Evolutionary conservation across 1,140 invertebrate species (phyloP).

Genomic region (Drosophila quadrilineata): DNA sequence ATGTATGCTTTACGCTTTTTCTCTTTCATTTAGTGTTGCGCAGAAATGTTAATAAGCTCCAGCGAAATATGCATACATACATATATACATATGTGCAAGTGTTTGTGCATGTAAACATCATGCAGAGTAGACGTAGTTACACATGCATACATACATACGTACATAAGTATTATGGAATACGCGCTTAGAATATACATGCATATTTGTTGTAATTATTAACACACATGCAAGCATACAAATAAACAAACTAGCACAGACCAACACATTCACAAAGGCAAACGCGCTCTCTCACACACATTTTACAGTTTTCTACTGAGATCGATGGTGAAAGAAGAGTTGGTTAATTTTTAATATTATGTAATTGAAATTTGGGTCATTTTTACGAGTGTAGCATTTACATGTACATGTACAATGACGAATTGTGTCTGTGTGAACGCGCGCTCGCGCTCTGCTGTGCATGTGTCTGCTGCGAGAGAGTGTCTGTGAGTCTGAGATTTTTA

Average conservation of each 20-base stretch:
- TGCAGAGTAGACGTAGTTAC: slow-evolving; percentile 12
- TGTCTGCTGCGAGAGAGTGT: no score
- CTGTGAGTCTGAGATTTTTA: slow-evolving; percentile 55
- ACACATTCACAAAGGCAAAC: no score
- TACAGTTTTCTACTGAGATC: slow-evolving; percentile 9
- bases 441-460: no score
- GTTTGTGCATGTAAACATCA: slow-evolving; percentile 10
- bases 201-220: no score
- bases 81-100: slow-evolving; percentile 8
- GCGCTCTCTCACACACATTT: slow-evolving; percentile 2
- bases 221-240: no score
- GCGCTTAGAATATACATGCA: no score
- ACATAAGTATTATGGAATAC: neutral
- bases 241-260: no score
- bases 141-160: neutral
- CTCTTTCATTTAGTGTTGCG: slow-evolving; percentile 54
- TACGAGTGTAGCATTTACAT: slow-evolving; percentile 75
- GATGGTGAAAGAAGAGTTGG: slow-evolving; percentile 36
- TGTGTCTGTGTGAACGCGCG: slow-evolving; percentile 14
- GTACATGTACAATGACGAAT: slow-evolving; percentile 55
- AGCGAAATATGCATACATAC: slow-evolving; percentile 20
- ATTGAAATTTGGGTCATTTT: slow-evolving; percentile 78
- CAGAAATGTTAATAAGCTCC: slow-evolving; percentile 55
- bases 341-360: slow-evolving; percentile 66
- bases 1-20: slow-evolving; percentile 33